Evolutionary conservation across 1,140 invertebrate species (phyloP).

Genomic region (Pentalonia nigronervosa): DNA sequence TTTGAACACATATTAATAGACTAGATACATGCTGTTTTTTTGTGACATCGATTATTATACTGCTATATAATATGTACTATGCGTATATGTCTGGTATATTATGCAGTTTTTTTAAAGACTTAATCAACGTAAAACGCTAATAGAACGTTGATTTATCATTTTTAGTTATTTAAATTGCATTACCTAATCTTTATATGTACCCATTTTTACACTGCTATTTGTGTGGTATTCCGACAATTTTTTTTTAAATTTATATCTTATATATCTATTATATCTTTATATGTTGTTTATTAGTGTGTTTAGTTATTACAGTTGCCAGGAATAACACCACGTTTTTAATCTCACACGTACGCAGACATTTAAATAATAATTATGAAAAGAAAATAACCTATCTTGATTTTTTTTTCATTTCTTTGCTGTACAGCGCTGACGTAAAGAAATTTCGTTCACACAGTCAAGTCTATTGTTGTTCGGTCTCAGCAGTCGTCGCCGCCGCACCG

Average conservation of each 20-base stretch:
- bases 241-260: background rate
- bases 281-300: background rate
- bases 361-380: background rate
- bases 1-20: background rate
- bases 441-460: slow-evolving; percentile 29
- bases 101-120: background rate
- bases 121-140: background rate
- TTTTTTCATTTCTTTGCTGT: no score
- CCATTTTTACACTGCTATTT: background rate
- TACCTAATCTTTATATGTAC: background rate
- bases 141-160: background rate
- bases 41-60: background rate
- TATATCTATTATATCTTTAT: no score
- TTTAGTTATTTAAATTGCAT: background rate
- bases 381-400: background rate
- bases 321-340: background rate
- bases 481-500: background rate
- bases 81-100: background rate
- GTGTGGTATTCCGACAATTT: background rate
- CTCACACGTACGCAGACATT: background rate
- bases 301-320: background rate
- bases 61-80: background rate
- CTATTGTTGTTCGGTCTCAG: background rate
- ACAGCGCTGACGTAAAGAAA: background rate
- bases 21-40: background rate